Evolutionary conservation across 2,888 invertebrate species (phyloP).

Genomic region (Nomada fabriciana): DNA sequence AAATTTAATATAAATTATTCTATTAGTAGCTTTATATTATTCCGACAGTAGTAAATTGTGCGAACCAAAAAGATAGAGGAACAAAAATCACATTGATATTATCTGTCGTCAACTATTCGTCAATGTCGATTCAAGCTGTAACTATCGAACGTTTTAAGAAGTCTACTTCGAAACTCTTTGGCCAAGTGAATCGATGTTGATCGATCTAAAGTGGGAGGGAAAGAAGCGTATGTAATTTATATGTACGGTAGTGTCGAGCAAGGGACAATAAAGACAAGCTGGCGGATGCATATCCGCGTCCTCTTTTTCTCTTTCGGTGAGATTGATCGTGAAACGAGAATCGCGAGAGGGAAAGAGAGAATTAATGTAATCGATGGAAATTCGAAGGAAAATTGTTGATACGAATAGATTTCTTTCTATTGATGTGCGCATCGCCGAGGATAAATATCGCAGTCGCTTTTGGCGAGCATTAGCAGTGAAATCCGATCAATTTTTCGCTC

Average conservation of each 20-base stretch:
- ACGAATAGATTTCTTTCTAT: background rate
- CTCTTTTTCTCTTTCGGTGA: slow-evolving; percentile 6
- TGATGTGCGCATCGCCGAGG: background rate
- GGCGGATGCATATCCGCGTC: background rate
- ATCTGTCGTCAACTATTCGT: slow-evolving; percentile 40
- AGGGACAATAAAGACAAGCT: slow-evolving; percentile 44
- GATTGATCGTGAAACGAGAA: background rate
- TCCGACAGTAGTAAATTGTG: slow-evolving; percentile 42
- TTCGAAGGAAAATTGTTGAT: background rate
- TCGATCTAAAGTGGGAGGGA: background rate
- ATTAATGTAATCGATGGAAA: background rate
- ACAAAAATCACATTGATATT: slow-evolving; percentile 19
- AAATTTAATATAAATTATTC: slow-evolving; percentile 72
- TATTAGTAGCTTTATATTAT: slow-evolving; percentile 67
- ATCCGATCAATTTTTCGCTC: background rate
- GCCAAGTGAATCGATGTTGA: slow-evolving; percentile 10
- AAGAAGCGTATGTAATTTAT: background rate
- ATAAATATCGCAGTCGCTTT: background rate
- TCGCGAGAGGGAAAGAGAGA: background rate
- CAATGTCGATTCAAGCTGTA: slow-evolving; percentile 33
- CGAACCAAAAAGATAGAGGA: slow-evolving; percentile 26
- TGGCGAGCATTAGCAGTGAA: background rate
- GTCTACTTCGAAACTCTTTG: background rate
- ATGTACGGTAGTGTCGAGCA: slow-evolving; percentile 14
- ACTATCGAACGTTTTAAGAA: background rate